Base-by-base conservation (phyloP, 2,797 vertebrate genomes). In the Salmo trutta region DNA sequence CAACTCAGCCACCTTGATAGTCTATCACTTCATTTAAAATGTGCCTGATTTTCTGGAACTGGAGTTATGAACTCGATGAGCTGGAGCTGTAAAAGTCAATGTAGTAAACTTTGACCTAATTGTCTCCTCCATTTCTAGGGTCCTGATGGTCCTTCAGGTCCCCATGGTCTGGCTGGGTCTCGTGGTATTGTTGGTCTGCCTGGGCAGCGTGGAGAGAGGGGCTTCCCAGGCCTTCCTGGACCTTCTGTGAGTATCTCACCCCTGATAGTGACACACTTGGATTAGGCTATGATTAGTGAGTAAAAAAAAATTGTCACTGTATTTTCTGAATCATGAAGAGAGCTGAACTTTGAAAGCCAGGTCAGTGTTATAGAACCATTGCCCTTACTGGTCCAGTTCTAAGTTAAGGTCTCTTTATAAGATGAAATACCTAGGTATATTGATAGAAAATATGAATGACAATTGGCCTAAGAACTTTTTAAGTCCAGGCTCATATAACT, bases 121-220 rank as follows among this genome's bases (percentile, higher is more conserved):
- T 7, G 15, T 70, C 27, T 24, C 4, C 51, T 72, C 19, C 69
- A n/a, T 84, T 66, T 84, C 5, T 80, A 99, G 98, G 98, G 98
- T 91, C 72, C 87, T 0, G 95, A 96, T 1, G 97, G 97, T 53
- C 96, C 97, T 84, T 90, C 95, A 52, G 98, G 98, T 53, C 96
- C 97, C 81, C 89, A 94, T 71, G 98, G 98, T 88, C 90, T 98
- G 87, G 95, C 91, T 83, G 98, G 98, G 80, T 95, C 96, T 78
- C 96, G 97, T 76, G 98, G 98, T 91, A 99, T 98, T 76, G 97
- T 99, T 36, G 97, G 97, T 91, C 89, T 99, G 73, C 98, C 98
- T 1, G 98, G 98, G 21, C 98, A 99, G 80, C 97, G 98, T 59
- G 98, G 98, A 74, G 98, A 99, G 90, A 96, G 98, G 90, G 98